phyloP scores from a whole-genome alignment of 2,797 vertebrate genomes.

The Molossus molossus region DNA sequence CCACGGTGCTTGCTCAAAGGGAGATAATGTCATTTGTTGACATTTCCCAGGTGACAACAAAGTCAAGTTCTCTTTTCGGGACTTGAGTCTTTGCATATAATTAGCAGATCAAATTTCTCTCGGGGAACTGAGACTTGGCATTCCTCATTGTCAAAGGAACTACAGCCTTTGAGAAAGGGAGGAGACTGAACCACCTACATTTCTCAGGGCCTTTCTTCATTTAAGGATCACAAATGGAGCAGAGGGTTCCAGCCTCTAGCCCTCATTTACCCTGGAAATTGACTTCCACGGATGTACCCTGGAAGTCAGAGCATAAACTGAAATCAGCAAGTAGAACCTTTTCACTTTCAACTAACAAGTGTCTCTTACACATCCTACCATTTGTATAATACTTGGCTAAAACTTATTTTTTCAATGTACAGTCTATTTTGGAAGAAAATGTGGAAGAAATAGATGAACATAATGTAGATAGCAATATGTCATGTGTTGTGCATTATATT shows the following conservation, averaged over 20 bases:
- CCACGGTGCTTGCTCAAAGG: conserved; percentile 71
- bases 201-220: conserved; percentile 16
- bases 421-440: conserved; percentile 21
- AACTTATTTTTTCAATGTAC: neutral
- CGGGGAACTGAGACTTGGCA: conserved; percentile 83
- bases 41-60: conserved; percentile 89
- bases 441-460: neutral
- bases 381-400: neutral
- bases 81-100: conserved; percentile 88
- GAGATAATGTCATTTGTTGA: conserved; percentile 88
- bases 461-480: neutral
- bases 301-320: neutral
- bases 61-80: conserved; percentile 86
- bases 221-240: neutral
- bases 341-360: neutral
- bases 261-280: neutral
- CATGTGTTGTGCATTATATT: neutral
- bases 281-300: neutral
- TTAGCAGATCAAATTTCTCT: conserved; percentile 89
- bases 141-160: conserved; percentile 75
- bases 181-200: neutral
- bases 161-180: conserved; percentile 1
- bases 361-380: neutral
- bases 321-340: neutral
- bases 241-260: neutral